Evolutionary conservation across 2,888 invertebrate genomes (phyloP).

Genomic region (Seira musarum): DNA sequence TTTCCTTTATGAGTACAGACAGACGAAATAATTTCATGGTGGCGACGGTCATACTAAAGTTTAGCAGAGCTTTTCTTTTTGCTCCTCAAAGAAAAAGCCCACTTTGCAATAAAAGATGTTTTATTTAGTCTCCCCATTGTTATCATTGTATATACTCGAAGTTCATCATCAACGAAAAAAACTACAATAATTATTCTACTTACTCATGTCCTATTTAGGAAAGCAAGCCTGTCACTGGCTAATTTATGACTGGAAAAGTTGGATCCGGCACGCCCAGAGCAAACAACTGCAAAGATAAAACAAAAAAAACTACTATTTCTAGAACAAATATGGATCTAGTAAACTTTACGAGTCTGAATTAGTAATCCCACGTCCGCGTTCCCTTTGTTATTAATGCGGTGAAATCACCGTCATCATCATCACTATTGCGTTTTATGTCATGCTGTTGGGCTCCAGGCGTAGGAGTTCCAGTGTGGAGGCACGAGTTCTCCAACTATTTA

Average conservation of each 20-base stretch:
- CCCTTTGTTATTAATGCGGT: not conserved
- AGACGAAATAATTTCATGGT: too few species aligned
- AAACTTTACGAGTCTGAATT: not conserved
- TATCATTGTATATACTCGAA: not conserved
- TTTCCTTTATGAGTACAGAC: too few species aligned
- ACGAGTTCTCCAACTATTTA: not conserved
- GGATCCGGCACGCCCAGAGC: constrained; percentile 29
- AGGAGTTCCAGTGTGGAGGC: not conserved
- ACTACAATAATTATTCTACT: not conserved
- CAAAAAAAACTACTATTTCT: not conserved
- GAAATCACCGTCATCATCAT: too few species aligned
- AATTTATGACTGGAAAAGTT: constrained; percentile 23
- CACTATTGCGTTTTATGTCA: not conserved
- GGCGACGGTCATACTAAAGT: too few species aligned
- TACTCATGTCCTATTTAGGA: constrained; percentile 1
- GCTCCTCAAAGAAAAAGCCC: too few species aligned
- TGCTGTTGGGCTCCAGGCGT: not conserved
- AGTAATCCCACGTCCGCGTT: not conserved
- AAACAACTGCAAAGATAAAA: not conserved
- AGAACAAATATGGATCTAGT: not conserved
- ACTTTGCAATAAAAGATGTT: too few species aligned
- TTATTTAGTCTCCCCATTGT: too few species aligned
- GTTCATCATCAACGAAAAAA: not conserved
- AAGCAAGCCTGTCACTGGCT: not conserved
- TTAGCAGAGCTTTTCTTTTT: too few species aligned